Conservation (phyloP, 2,113 vertebrate genomes). For the Gulo gulo region DNA sequence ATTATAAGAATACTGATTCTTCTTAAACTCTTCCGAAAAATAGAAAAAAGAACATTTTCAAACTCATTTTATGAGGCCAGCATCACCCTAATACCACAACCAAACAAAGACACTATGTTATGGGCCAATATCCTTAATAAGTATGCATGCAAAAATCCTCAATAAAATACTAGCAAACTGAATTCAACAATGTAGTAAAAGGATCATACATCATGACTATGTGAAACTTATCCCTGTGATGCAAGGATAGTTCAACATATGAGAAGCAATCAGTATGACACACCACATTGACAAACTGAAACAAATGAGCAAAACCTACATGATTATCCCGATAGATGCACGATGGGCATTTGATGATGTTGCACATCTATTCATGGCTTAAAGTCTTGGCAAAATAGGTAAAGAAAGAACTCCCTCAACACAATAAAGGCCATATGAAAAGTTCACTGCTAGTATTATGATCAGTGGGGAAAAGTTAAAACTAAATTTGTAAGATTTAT, state of each 20-base stretch:
- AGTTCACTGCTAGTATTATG: neutral
- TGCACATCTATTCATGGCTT: neutral
- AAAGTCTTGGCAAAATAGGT: neutral
- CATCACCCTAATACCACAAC: too few relatives aligned
- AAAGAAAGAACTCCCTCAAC: neutral
- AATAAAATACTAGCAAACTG: neutral
- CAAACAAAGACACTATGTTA: too few relatives aligned
- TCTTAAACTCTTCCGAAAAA: neutral
- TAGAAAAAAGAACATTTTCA: neutral
- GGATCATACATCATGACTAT: neutral
- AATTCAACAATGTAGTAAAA: neutral
- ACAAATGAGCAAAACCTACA: neutral
- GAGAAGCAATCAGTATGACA: neutral
- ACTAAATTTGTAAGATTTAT: neutral
- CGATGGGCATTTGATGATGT: neutral
- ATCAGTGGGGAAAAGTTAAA: neutral
- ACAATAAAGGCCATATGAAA: neutral
- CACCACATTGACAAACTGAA: too few relatives aligned
- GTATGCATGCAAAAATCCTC: too few relatives aligned
- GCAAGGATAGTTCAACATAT: neutral
- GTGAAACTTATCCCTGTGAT: neutral
- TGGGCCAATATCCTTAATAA: too few relatives aligned
- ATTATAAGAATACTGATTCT: neutral
- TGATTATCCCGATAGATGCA: neutral
- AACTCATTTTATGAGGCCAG: too few relatives aligned